Base-by-base conservation (phyloP, 2,113 vertebrate species). In the Uria lomvia region DNA sequence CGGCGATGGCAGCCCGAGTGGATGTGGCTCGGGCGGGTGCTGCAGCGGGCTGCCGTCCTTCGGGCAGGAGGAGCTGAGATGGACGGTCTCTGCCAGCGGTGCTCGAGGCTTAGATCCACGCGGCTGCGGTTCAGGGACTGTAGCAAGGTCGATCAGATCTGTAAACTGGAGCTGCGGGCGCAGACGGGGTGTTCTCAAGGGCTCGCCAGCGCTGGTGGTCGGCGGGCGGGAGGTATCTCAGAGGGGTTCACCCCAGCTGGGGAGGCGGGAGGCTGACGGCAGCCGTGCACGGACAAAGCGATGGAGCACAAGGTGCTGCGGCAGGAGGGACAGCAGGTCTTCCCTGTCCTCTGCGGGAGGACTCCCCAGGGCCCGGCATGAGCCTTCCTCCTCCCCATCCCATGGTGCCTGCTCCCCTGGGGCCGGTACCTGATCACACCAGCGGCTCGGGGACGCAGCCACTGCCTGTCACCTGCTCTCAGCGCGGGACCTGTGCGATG, bases 351-450 rank as follows among this genome's bases (percentile, higher is more conserved):
- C 71, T 47, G 34, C 12, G 3, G 63, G 50, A 67, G 27, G 14
- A 34, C 29, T 40, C 16, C 47, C 40, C 73, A 24, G 68, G 58
- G 53, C 45, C 73, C 23, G 62, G 32, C n/a, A 6, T 5, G n/a
- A 83, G 40, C 50, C 19, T 49, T 63, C 19, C 65, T 70, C 5
- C 34, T 63, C 29, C 22, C 72, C 1, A 0, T n/a, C 27, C 78
- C 15, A 0, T 0, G 1, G 15, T 45, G n/a, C 58, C 49, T 4
- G 0, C 5, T 60, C 50, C 43, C 29, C 62, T 1, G 71, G n/a
- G 42, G 42, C 42, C 1, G 0, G 68, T 17, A 42, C 40, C 40
- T 12, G 62, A 2, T 78, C 14, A 1, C 73, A 42, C 5, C 43
- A 4, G 5, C 49, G 11, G 70, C 74, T 29, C 12, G 0, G 17